These are phyloP conservation scores for Enteromius argenteus DNA, from an alignment of 2,797 vertebrate species.

Conservation along the genomic window DNA sequence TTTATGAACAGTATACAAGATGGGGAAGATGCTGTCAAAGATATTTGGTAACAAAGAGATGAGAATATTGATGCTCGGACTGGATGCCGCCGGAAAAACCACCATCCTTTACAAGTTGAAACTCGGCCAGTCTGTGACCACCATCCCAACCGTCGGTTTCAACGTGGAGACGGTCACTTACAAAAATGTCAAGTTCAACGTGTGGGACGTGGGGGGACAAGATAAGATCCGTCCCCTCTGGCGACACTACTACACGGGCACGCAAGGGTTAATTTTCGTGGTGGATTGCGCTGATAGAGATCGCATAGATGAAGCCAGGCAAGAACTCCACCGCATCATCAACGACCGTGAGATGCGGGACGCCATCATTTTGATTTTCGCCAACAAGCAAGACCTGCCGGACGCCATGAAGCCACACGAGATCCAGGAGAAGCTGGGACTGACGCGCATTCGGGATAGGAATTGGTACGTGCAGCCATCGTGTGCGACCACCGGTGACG, in stretches of 20 bases:
- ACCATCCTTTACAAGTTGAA: slow-evolving; percentile 99
- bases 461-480: slow-evolving; percentile 99
- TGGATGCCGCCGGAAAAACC: slow-evolving; percentile 98
- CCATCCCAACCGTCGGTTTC: slow-evolving; percentile 98
- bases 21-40: slow-evolving; percentile 99
- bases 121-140: slow-evolving; percentile 98
- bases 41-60: slow-evolving; percentile 99
- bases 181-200: slow-evolving; percentile 99
- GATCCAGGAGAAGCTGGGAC: slow-evolving; percentile 99
- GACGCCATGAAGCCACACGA: slow-evolving; percentile 99
- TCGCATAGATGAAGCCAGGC: slow-evolving; percentile 97
- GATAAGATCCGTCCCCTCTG: slow-evolving; percentile 98
- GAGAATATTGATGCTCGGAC: slow-evolving; percentile 99
- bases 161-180: slow-evolving; percentile 99
- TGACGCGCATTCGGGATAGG: slow-evolving; percentile 99
- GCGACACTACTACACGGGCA: slow-evolving; percentile 99
- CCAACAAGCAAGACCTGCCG: slow-evolving; percentile 99
- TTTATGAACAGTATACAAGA: slow-evolving; percentile 85
- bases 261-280: slow-evolving; percentile 98
- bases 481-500: slow-evolving; percentile 96
- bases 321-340: slow-evolving; percentile 99
- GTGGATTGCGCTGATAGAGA: slow-evolving; percentile 99
- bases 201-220: slow-evolving; percentile 99
- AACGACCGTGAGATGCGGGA: slow-evolving; percentile 99
- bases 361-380: slow-evolving; percentile 99